Conservation (phyloP, 2,797 vertebrate genomes). For the Danio kyathit region DNA sequence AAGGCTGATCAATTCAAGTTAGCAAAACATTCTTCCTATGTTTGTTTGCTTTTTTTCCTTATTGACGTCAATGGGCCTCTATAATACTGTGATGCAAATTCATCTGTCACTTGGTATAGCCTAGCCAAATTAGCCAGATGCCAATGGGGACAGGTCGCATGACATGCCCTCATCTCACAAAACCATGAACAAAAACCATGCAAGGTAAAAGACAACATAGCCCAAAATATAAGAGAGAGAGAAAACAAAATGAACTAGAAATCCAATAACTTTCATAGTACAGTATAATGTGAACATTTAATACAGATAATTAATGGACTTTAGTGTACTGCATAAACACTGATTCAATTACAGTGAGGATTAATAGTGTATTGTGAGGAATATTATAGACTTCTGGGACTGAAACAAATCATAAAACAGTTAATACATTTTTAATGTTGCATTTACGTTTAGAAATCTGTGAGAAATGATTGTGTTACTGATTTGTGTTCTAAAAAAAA, state of each 20-base stretch:
- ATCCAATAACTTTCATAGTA: not conserved
- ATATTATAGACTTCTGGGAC: not conserved
- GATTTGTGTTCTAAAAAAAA: not conserved
- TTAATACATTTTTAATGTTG: not conserved
- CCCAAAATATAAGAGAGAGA: not conserved
- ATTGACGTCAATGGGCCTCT: not conserved
- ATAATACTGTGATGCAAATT: conserved; percentile 21
- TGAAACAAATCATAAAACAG: not conserved
- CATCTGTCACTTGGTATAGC: conserved; percentile 27
- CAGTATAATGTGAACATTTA: not conserved
- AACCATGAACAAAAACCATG: conserved; percentile 8
- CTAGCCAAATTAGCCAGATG: conserved; percentile 36
- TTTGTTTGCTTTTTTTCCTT: not conserved
- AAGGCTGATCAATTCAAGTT: not conserved
- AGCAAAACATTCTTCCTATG: not conserved
- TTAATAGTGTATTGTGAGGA: not conserved
- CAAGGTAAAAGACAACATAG: not conserved
- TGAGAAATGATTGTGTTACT: not conserved
- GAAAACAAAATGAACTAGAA: too few relatives aligned
- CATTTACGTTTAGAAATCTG: not conserved
- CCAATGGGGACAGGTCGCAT: conserved; percentile 24
- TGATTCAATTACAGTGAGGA: not conserved
- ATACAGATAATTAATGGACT: not conserved
- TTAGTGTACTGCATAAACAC: not conserved
- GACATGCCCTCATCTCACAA: conserved; percentile 16